Evolutionary conservation across 2,797 vertebrate genomes (phyloP), one percentile per base, ranked within the genome.

Genomic region (Philypnodon macrostomus): DNA sequence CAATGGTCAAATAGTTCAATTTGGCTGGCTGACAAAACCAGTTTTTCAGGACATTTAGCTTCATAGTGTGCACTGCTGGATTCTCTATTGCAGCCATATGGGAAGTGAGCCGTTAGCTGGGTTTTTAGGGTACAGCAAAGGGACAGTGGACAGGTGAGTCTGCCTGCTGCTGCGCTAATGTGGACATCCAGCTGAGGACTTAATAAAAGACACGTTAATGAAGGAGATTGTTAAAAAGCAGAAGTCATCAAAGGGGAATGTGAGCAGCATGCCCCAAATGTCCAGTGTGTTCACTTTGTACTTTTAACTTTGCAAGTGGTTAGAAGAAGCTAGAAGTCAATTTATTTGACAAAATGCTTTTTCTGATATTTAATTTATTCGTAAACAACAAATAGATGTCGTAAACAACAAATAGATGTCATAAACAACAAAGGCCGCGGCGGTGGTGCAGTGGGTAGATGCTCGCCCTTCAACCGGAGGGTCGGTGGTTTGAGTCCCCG

Each of bases 171-270:
- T 57, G 45, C 32, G 29, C 48, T 59, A 14, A 45, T 56, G 39
- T 54, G 38, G 40, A 32, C 29, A 16, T 53, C 29, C 62, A 53
- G 53, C 46, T 53, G 36, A 41, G 30, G 44, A 12, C 21, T 49
- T 42, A 39, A 63, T 21, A 41, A 62, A 47, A 52, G 11, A 56
- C 40, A 6, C 7, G 42, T 49, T 72, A 65, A 42, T 66, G 38
- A 55, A 33, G 41, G 7, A 48, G 37, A 26, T 56, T 37, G 32
- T 63, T 57, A 2, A 16, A n/a, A 37, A 33, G 23, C 17, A 45
- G 31, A 47, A 48, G 31, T 44, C 41, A 44, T 44, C 41, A 4
- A 49, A 41, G 35, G 49, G 50, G 18, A 7, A 49, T 46, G 16
- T 27, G 29, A 37, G 16, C 5, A 30, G 31, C 16, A 33, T 49